phyloP scores from a whole-genome alignment of 2,113 vertebrate species.

The Chitala chitala region DNA sequence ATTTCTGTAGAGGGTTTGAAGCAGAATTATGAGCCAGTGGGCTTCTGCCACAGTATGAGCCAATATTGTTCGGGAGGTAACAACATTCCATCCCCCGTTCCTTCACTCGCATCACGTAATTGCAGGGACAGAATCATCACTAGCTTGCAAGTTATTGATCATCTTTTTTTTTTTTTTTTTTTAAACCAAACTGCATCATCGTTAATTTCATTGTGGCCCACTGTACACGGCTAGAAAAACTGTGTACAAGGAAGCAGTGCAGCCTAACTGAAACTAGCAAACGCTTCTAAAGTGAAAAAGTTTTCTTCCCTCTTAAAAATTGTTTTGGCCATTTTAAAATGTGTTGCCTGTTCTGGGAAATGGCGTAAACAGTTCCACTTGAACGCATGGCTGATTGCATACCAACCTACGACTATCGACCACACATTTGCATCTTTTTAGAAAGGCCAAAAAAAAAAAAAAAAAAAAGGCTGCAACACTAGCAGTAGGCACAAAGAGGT shows the following conservation, averaged over 20 bases:
- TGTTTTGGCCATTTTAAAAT: conserved; percentile 3
- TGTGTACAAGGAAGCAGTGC: conserved; percentile 30
- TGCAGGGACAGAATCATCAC: conserved; percentile 49
- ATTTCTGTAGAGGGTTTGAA: conserved; percentile 60
- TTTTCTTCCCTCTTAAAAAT: background rate
- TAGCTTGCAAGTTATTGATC: conserved; percentile 52
- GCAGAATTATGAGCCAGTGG: conserved; percentile 63
- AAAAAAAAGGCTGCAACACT: background rate
- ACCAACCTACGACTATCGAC: background rate
- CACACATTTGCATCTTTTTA: conserved; percentile 15
- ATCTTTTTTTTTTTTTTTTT: conserved; percentile 53
- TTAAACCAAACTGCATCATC: conserved; percentile 44
- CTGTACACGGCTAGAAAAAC: conserved; percentile 38
- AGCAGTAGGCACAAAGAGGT: too few relatives aligned
- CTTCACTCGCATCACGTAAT: conserved; percentile 57
- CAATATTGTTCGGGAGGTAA: conserved; percentile 68
- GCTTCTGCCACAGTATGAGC: conserved; percentile 63
- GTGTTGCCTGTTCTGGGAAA: conserved; percentile 15
- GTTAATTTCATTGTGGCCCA: conserved; percentile 57
- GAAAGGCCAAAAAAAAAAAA: background rate
- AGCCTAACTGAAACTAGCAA: background rate
- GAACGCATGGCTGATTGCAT: conserved; percentile 15
- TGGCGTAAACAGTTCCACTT: conserved; percentile 16
- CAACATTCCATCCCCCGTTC: conserved; percentile 56
- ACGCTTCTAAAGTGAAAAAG: background rate